Conservation (phyloP, 2,797 vertebrate species). For the Potorous gilbertii region DNA sequence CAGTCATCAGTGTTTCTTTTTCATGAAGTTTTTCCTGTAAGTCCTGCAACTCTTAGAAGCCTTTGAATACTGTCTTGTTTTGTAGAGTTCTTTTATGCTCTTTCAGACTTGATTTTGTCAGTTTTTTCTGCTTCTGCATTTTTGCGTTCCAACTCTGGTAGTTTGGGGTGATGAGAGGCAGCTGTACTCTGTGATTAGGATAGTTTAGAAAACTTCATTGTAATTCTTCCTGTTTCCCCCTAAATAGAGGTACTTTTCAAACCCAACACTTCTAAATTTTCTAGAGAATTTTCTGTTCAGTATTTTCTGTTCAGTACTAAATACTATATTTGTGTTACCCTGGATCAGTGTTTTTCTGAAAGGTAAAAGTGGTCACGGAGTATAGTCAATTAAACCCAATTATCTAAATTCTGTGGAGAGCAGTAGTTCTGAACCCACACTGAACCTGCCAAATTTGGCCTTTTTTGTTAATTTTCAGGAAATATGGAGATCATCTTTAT, state of each 20-base stretch:
- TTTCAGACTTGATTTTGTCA: not conserved
- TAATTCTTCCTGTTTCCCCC: not conserved
- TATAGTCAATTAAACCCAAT: not conserved
- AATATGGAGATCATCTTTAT: not conserved
- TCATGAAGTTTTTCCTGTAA: not conserved
- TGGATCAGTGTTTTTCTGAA: not conserved
- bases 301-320: not conserved
- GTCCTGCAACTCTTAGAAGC: not conserved
- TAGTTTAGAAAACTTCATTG: not conserved
- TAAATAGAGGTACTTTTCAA: not conserved
- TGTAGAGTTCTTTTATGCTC: not conserved
- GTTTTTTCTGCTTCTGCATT: not conserved
- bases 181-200: not conserved
- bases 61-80: not conserved
- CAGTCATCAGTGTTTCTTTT: not conserved
- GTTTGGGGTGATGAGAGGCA: not conserved
- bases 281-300: not conserved
- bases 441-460: not conserved
- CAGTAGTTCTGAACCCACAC: not conserved
- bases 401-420: not conserved
- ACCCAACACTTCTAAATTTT: not conserved
- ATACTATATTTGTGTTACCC: not conserved
- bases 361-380: not conserved
- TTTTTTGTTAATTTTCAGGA: not conserved
- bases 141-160: not conserved